phyloP scores from a whole-genome alignment of 2,797 vertebrate species.

The Lepus oiostolus region DNA sequence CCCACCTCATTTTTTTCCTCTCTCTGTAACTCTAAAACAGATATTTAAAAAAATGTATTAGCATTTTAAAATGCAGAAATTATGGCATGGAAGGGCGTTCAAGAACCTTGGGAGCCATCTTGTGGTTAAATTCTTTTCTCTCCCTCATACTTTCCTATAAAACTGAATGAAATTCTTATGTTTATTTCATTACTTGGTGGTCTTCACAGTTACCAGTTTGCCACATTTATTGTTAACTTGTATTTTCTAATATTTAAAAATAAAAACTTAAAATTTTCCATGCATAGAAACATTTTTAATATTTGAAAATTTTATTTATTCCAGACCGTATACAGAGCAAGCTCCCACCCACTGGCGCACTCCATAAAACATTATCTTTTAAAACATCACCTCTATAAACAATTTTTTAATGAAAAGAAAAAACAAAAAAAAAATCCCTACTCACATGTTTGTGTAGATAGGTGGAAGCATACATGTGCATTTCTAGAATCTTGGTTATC shows the following conservation, averaged over 20 bases:
- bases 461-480: background rate
- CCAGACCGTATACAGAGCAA: too few relatives aligned
- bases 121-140: conserved; percentile 34
- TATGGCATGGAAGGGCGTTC: background rate
- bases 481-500: conserved; percentile 8
- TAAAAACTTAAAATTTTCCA: background rate
- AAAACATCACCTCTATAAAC: background rate
- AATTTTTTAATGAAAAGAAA: too few relatives aligned
- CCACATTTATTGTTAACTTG: conserved; percentile 24
- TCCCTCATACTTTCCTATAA: background rate
- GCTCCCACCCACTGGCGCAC: too few relatives aligned
- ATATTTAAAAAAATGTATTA: background rate
- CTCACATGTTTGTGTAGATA: background rate
- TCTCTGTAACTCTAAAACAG: too few relatives aligned
- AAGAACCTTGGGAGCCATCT: conserved; percentile 51
- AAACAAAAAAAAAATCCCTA: too few relatives aligned
- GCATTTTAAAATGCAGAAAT: conserved; percentile 50
- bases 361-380: background rate
- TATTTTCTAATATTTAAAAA: conserved; percentile 38
- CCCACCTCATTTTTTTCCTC: too few relatives aligned
- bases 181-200: conserved; percentile 7
- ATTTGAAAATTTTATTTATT: too few relatives aligned
- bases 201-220: background rate
- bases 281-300: background rate
- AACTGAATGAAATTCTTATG: background rate